A percentile compares a stretch with the other conserved stretches of the same genome.
Evolutionary conservation across 2,888 invertebrate genomes (phyloP).

Genomic region (Thysanoteuthis rhombus): DNA sequence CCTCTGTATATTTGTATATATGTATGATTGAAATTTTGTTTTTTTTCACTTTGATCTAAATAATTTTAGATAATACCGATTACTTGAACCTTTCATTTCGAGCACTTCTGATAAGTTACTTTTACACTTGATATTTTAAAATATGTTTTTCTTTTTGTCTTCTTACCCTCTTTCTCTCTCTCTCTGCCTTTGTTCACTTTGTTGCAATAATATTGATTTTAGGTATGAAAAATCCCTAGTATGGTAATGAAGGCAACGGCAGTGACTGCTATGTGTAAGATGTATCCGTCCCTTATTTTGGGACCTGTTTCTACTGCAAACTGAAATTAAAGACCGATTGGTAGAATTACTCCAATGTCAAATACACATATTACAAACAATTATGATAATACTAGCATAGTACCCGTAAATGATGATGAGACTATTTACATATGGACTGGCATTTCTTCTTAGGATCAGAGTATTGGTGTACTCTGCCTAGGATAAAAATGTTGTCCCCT

Average conservation of each 20-base stretch:
- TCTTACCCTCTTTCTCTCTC: not conserved
- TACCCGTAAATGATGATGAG: too few species aligned
- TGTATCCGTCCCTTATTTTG: not conserved
- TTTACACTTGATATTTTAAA: not conserved
- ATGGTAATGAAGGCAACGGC: not conserved
- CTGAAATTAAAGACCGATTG: not conserved
- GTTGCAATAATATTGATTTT: constrained; percentile 12
- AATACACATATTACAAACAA: not conserved
- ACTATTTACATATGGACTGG: too few species aligned
- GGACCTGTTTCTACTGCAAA: not conserved
- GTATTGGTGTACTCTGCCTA: too few species aligned
- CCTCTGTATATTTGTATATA: too few species aligned
- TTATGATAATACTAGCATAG: too few species aligned
- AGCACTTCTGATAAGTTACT: not conserved
- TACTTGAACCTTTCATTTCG: not conserved
- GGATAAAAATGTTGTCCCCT: too few species aligned
- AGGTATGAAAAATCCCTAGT: not conserved
- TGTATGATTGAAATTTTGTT: not conserved
- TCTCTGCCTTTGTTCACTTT: not conserved
- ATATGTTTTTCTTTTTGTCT: not conserved
- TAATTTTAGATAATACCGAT: too few species aligned
- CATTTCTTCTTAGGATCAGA: too few species aligned
- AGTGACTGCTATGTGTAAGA: not conserved
- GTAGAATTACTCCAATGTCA: not conserved
- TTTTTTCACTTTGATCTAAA: not conserved